Base-by-base conservation (phyloP, 2,888 invertebrate species). In the Synanthedon tipuliformis region DNA sequence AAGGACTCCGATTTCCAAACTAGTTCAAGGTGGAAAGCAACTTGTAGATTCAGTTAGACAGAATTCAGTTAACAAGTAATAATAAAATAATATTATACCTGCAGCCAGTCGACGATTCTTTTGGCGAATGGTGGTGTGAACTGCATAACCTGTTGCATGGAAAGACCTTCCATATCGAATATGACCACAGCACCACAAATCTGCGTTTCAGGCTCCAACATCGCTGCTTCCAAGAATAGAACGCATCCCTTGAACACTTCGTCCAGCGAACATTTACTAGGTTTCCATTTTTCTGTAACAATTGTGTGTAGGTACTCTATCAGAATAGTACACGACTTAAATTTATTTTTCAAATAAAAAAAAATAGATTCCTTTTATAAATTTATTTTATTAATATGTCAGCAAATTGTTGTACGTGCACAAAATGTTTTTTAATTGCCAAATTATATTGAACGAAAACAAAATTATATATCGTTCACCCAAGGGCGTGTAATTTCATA, bases 101-200 rank as follows among this genome's bases (percentile, higher is more conserved):
- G 94, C 23, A 95, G 80, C 92, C 93, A 95, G 66, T 95, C 95
- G 3, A 95, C 93, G 61, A 95, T 93, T 65, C 94, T 89, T 77
- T 93, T 95, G 40, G 95, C 95, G 68, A 95, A 95, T 5, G 92
- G 90, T 2, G 95, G 95, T 5, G 94, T 94, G 78, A 95, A 95
- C 77, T 95, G 95, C 90, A 94, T 92, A 2, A 94, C 93, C 73
- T 95, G 95, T 67, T 92, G 91, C 69, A 95, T 81, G 48, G 92
- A 91, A 0, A 95, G 88, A 0, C 95, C 95, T 57, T 94, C 93
- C 94, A 95, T 94, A 72, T 95, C 95, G 69, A 95, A 94, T 59
- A 95, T 91, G 45, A 95, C 94, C 10, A 94, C 89, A 1, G 93
- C 93, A 0, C 95, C 95, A 61, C 92, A 90, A 49, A 93, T 91